Percentiles rank a stretch among this genome's conserved stretches.
These are phyloP conservation scores for Theropithecus gelada DNA, from an alignment of 2,113 vertebrate genomes.

Conservation along the genomic window DNA sequence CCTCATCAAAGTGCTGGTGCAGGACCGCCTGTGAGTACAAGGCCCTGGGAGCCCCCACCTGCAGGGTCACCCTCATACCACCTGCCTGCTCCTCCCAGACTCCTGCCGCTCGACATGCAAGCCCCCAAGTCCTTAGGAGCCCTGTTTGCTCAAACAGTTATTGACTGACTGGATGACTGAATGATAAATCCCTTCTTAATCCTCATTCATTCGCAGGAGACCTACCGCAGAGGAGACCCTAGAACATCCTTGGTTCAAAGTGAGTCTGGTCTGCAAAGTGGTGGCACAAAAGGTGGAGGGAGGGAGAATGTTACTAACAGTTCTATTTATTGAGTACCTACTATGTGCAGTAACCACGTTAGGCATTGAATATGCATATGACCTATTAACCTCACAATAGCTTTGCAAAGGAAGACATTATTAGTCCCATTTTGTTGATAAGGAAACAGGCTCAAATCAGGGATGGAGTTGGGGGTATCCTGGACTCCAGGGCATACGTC, in stretches of 20 bases:
- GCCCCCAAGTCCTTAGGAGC: not conserved
- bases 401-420: not conserved
- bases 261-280: constrained; percentile 76
- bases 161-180: not conserved
- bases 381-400: not conserved
- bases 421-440: not conserved
- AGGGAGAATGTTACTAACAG: not conserved
- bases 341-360: not conserved
- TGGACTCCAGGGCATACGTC: not conserved
- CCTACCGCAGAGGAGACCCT: constrained; percentile 94
- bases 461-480: not conserved
- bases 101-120: not conserved
- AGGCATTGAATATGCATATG: not conserved
- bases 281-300: not conserved
- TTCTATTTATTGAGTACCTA: not conserved
- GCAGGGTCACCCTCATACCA: not conserved
- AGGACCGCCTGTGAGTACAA: constrained; percentile 93
- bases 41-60: rapidly evolving
- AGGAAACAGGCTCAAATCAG: not conserved
- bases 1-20: constrained; percentile 97
- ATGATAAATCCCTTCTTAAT: not conserved
- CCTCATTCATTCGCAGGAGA: constrained; percentile 86
- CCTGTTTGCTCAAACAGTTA: not conserved
- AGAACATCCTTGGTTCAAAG: constrained; percentile 98
- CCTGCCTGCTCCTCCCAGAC: not conserved